phyloP scores from a whole-genome alignment of 2,797 vertebrate species.

The Chaunax sp. region DNA sequence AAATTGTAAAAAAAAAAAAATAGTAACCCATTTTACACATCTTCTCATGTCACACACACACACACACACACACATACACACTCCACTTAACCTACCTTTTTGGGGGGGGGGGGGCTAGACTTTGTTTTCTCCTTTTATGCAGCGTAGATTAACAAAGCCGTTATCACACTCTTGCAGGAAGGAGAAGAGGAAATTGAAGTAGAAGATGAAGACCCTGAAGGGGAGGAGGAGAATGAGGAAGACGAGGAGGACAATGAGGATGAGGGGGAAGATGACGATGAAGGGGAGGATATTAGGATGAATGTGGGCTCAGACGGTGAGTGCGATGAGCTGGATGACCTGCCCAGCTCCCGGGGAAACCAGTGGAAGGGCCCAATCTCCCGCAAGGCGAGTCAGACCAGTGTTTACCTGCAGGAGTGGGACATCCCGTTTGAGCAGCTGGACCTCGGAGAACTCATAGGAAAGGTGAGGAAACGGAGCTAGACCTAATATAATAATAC shows the following conservation, averaged over 20 bases:
- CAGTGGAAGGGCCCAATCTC: constrained; percentile 93
- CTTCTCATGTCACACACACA: not conserved
- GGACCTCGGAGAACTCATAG: constrained; percentile 94
- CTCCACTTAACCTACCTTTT: too few species aligned
- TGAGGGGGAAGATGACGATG: constrained; percentile 73
- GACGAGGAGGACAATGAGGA: constrained; percentile 69
- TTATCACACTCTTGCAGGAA: constrained; percentile 45
- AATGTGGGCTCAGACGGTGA: constrained; percentile 89
- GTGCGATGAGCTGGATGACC: constrained; percentile 92
- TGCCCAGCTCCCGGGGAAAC: constrained; percentile 87
- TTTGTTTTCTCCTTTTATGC: not conserved
- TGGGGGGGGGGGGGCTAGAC: not conserved
- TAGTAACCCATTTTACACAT: not conserved
- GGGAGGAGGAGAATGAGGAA: constrained; percentile 66
- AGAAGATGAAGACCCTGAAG: constrained; percentile 67
- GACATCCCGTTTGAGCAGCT: constrained; percentile 97
- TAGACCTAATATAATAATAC: constrained; percentile 50
- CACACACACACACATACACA: too few species aligned
- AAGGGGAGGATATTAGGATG: constrained; percentile 81
- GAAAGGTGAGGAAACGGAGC: constrained; percentile 86
- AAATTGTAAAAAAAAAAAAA: too few species aligned
- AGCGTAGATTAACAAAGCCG: not conserved
- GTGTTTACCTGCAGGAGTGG: constrained; percentile 97
- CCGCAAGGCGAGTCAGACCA: constrained; percentile 96
- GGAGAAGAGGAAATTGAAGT: constrained; percentile 73